These are phyloP conservation scores for Paratrypauchen microcephalus DNA, from an alignment of 2,797 vertebrate genomes.

Conservation along the genomic window DNA sequence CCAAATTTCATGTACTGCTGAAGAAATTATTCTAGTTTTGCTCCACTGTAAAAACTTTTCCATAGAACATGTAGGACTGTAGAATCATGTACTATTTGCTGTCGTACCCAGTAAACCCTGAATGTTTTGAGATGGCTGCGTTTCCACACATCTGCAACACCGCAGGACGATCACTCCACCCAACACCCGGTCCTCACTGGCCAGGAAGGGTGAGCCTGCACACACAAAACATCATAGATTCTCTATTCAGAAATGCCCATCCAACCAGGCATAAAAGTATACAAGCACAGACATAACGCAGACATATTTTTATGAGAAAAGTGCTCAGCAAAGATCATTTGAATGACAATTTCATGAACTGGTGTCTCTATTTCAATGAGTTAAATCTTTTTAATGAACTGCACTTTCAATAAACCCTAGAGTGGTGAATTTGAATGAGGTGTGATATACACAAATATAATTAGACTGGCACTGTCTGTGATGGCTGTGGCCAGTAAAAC, in stretches of 20 bases:
- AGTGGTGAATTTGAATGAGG: slow-evolving; percentile 35
- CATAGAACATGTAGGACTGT: too few species aligned
- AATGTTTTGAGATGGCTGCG: slow-evolving; percentile 84
- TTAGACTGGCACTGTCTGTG: slow-evolving; percentile 13
- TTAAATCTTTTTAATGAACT: background rate
- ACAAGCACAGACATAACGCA: slow-evolving; percentile 21
- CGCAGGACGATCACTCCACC: slow-evolving; percentile 96
- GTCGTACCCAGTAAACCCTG: slow-evolving; percentile 89
- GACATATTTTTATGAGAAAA: slow-evolving; percentile 18
- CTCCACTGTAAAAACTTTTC: slow-evolving; percentile 1
- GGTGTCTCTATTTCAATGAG: slow-evolving; percentile 53
- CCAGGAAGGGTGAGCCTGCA: slow-evolving; percentile 93
- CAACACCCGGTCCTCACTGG: slow-evolving; percentile 93
- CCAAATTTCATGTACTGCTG: background rate
- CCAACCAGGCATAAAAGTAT: slow-evolving; percentile 18
- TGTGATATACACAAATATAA: slow-evolving; percentile 28
- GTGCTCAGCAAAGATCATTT: slow-evolving; percentile 56
- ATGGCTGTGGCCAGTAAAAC: slow-evolving; percentile 42
- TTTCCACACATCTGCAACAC: slow-evolving; percentile 87
- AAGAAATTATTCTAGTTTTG: background rate
- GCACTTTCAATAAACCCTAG: slow-evolving; percentile 26
- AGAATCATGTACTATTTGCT: slow-evolving; percentile 9
- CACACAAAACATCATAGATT: slow-evolving; percentile 14
- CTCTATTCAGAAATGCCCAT: slow-evolving; percentile 7
- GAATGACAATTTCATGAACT: slow-evolving; percentile 56